Evolutionary conservation across 92 coral and sea anemone species (phyloP).

Genomic region (Paramuricea clavata): DNA sequence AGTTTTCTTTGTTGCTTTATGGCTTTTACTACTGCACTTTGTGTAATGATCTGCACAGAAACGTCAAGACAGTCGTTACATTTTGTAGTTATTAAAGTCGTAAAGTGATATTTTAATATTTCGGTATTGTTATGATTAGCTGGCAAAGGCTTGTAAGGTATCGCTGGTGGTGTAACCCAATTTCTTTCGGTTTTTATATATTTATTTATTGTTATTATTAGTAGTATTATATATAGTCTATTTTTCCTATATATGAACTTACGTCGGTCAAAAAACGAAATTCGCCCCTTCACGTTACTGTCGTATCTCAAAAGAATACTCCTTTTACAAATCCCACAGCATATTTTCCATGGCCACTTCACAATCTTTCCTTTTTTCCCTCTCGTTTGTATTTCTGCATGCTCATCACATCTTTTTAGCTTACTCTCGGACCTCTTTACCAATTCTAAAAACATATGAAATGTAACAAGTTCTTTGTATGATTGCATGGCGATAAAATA

Average conservation of each 20-base stretch:
- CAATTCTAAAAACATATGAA: no score
- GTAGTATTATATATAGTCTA: no score
- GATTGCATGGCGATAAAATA: no score
- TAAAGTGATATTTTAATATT: no score
- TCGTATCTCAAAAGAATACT: conserved; percentile 48
- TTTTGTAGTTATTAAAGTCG: not conserved
- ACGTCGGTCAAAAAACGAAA: conserved; percentile 49
- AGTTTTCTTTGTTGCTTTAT: conserved; percentile 11
- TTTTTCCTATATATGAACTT: not conserved
- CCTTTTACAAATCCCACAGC: conserved; percentile 49
- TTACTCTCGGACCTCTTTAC: not conserved
- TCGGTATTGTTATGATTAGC: no score
- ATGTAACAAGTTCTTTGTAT: no score
- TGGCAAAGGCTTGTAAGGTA: not conserved
- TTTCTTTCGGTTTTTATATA: not conserved
- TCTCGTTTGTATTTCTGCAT: conserved; percentile 8
- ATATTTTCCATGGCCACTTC: conserved; percentile 57
- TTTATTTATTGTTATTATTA: no score
- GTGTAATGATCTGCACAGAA: not conserved
- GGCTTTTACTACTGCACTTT: not conserved
- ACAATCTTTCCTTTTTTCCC: conserved; percentile 40
- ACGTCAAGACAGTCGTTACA: not conserved
- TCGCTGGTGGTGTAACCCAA: not conserved
- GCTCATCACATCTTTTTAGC: not conserved
- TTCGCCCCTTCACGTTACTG: conserved; percentile 47